phyloP scores from a whole-genome alignment of 2,797 vertebrate species.

The Chiloscyllium punctatum region DNA sequence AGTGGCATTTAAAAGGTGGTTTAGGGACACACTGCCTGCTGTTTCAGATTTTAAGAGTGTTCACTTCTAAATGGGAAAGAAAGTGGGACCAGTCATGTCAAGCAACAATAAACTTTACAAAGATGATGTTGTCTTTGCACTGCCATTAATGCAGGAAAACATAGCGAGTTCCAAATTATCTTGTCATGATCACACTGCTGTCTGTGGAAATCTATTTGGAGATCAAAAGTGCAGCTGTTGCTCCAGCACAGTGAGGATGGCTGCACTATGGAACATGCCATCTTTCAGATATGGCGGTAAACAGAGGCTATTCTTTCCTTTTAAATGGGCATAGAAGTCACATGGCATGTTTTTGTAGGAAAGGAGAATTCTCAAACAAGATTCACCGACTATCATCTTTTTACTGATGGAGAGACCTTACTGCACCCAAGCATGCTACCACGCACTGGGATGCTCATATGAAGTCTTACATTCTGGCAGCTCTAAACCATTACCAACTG shows the following conservation, averaged over 20 bases:
- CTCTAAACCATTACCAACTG: not conserved
- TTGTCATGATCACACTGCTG: no score
- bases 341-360: not conserved
- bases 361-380: not conserved
- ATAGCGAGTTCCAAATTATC: no score
- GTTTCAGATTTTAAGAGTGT: not conserved
- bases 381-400: no score
- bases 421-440: no score
- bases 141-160: no score
- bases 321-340: not conserved
- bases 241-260: not conserved
- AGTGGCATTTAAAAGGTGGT: no score
- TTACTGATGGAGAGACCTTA: no score
- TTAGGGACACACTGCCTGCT: not conserved
- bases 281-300: not conserved
- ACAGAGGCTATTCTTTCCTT: not conserved
- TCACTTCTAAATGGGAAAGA: not conserved
- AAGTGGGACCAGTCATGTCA: not conserved
- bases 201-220: no score
- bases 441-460: no score
- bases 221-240: not conserved
- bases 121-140: not conserved
- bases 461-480: not conserved
- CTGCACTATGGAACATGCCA: not conserved
- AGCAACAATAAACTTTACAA: not conserved